Base-by-base conservation (phyloP, 2,888 invertebrate species). In the Drosophila mimetica region DNA sequence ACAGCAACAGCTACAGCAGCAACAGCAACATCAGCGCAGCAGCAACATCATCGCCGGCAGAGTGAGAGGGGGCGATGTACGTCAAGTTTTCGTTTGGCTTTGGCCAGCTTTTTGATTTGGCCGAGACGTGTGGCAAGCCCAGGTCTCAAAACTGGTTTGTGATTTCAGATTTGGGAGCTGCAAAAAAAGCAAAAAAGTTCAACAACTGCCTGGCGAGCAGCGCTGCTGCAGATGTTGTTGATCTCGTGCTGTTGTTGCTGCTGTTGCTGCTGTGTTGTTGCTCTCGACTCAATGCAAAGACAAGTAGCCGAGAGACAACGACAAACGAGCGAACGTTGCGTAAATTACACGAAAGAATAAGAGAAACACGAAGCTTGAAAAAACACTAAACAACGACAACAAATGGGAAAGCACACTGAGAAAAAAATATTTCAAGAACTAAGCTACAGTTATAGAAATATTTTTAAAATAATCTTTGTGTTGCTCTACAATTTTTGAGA, bases 61-160 rank as follows among this genome's bases (percentile, higher is more conserved):
- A 50, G 44, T 1, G 30, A 46, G 50, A 22, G 28, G 47, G 32
- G 22, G n/a, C 36, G 28, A 36, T 39, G 63, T 58, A 82, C 80
- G 86, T 79, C 77, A 83, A 83, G 76, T 78, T 75, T 76, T 65
- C 55, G 75, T 72, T 71, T 52, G 78, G 66, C 72, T 69, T 72
- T 70, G 75, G 64, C 60, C 79, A 80, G 82, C 86, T 74, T 86
- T 86, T 86, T 82, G 87, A 82, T 87, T 82, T 85, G 85, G 50
- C 66, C 61, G 76, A 82, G 82, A 82, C 85, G 87, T 82, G 82
- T 82, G 82, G 82, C 86, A 83, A 85, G 77, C 78, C 74, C 71
- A 60, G 67, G 81, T 61, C 53, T 80, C 75, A 57, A 87, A 60
- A 83, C 82, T 67, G 82, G 82, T 83, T 83, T 64, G 28, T 70